Evolutionary conservation across 2,888 invertebrate genomes (phyloP), one percentile per base, ranked within the genome.

Genomic region (Drosophila flavopinicola): DNA sequence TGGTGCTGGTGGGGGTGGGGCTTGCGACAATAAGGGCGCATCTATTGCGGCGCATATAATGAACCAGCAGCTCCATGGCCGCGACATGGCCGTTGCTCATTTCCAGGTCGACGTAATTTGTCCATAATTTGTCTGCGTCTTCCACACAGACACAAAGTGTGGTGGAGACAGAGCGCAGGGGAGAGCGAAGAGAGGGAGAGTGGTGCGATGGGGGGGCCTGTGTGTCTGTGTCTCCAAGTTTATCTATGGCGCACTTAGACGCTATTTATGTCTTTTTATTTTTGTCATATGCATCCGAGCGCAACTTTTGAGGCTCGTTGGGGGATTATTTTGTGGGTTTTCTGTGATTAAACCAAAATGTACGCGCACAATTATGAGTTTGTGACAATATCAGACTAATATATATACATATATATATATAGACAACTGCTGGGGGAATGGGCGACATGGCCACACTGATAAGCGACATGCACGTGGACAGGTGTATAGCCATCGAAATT

Each of bases 91-190:
- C 77, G 84, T 79, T 80, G 87, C 87, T 90, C 84, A 90, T 90
- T 89, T 89, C 88, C 88, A 89, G 88, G 89, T 86, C 86, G 88
- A 74, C 85, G 78, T 87, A 89, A 89, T 89, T 90, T 89, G 89
- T 90, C 89, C 87, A 86, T 89, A 90, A 90, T 90, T 89, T 89
- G 89, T 88, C 89, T 77, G 72, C 83, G 83, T 68, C 83, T 87
- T 87, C 68, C 61, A 75, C 79, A 75, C 64, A 78, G 38, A 61
- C 59, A 44, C 44, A 29, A n/a, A n/a, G 20, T 20, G 20, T 4
- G 20, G 4, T 20, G n/a, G n/a, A n/a, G n/a, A n/a, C n/a, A n/a
- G n/a, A n/a, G n/a, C n/a, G n/a, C n/a, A n/a, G n/a, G n/a, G n/a
- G n/a, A n/a, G n/a, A n/a, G n/a, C n/a, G n/a, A n/a, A n/a, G n/a